A percentile compares a stretch with the other conserved stretches of the same genome.
phyloP scores from a whole-genome alignment of 2,888 invertebrate genomes.

The Deilephila porcellus region DNA sequence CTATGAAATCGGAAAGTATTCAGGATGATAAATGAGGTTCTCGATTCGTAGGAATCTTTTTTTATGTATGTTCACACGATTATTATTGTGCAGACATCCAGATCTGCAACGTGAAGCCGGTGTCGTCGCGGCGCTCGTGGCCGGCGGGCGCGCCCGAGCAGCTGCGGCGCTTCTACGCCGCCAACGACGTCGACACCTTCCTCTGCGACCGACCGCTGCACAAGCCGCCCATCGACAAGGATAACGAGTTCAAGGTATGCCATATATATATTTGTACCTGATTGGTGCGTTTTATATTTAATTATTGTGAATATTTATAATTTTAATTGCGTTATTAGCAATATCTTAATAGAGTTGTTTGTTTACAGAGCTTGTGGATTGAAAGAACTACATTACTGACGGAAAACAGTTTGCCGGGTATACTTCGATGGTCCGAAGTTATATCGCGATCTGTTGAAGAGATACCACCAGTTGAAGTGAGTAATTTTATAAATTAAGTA shows the following conservation, averaged over 20 bases:
- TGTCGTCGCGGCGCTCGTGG: slow-evolving; percentile 88
- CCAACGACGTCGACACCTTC: slow-evolving; percentile 95
- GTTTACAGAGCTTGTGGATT: slow-evolving; percentile 93
- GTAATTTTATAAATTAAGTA: slow-evolving; percentile 31
- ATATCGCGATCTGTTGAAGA: slow-evolving; percentile 89
- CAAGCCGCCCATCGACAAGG: slow-evolving; percentile 95
- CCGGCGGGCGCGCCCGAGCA: slow-evolving; percentile 92
- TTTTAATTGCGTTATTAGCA: not conserved
- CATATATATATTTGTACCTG: no score
- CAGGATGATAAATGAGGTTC: no score
- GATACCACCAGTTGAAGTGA: slow-evolving; percentile 90
- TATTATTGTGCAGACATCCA: slow-evolving; percentile 88
- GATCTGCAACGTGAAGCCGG: slow-evolving; percentile 96
- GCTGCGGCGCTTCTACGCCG: slow-evolving; percentile 94
- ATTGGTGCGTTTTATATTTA: no score
- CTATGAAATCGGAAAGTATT: no score
- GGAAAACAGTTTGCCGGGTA: slow-evolving; percentile 93
- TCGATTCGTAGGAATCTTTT: no score
- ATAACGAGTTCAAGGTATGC: slow-evolving; percentile 95
- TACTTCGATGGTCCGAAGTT: slow-evolving; percentile 97
- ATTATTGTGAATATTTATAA: no score
- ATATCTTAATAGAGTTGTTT: not conserved
- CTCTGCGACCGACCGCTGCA: slow-evolving; percentile 95
- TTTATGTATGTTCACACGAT: not conserved
- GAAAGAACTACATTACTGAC: slow-evolving; percentile 95